Evolutionary conservation across 2,888 invertebrate genomes (phyloP).

Genomic region (Phragmatobia fuliginosa): DNA sequence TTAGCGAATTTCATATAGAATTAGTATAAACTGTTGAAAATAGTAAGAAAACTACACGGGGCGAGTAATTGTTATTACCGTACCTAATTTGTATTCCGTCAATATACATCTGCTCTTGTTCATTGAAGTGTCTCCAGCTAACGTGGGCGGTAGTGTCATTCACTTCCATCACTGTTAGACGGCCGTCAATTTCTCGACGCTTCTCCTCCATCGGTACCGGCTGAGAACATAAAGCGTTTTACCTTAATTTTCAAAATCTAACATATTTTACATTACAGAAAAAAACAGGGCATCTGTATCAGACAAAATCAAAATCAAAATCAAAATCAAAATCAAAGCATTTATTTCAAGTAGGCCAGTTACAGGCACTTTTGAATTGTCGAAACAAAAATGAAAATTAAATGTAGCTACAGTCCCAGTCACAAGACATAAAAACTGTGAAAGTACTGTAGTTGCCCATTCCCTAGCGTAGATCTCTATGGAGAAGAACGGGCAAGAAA

Average conservation of each 20-base stretch:
- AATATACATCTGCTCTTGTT: conserved; percentile 93
- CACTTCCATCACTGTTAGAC: conserved; percentile 90
- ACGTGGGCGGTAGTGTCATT: conserved; percentile 93
- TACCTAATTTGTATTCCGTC: conserved; percentile 93
- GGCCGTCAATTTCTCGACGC: conserved; percentile 89
- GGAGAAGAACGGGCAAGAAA: no score
- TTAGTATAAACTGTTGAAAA: background rate
- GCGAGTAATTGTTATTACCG: background rate
- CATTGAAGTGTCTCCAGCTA: conserved; percentile 93
- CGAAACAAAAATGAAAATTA: no score
- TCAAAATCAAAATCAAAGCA: no score
- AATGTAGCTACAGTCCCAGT: no score
- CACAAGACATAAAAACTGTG: no score
- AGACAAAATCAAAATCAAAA: no score
- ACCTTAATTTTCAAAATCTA: background rate
- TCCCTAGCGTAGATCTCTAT: no score
- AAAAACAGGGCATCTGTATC: no score
- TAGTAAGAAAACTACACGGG: background rate
- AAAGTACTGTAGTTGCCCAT: no score
- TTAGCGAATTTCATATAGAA: background rate
- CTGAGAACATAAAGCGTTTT: conserved; percentile 14
- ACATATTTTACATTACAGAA: no score
- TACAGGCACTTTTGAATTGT: no score
- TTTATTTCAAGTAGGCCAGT: no score
- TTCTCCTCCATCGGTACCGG: conserved; percentile 70